phyloP scores from a whole-genome alignment of 2,888 invertebrate species.

The Venustoraphidia nigricollis region DNA sequence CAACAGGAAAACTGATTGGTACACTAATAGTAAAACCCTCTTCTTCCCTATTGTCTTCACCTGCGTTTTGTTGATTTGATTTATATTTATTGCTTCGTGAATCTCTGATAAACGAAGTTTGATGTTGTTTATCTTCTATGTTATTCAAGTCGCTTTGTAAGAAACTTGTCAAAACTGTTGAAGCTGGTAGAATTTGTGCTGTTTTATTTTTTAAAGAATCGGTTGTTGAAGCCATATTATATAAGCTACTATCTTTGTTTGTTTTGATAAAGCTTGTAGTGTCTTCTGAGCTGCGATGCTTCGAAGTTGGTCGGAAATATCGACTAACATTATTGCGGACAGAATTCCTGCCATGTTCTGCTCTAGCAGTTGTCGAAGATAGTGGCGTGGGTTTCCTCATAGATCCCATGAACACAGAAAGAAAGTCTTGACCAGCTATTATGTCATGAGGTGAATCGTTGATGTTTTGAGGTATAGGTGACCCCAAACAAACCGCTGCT shows the following conservation, averaged over 20 bases:
- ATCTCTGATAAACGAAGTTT: slow-evolving; percentile 1
- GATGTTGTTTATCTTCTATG: slow-evolving; percentile 1
- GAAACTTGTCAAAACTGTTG: too few species aligned
- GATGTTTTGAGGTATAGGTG: not conserved
- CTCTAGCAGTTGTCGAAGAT: not conserved
- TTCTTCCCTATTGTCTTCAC: not conserved
- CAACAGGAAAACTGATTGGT: not conserved
- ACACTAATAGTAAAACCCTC: not conserved
- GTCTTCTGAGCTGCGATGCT: too few species aligned
- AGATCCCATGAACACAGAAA: slow-evolving; percentile 26
- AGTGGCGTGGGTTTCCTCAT: too few species aligned
- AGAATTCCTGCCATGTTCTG: not conserved
- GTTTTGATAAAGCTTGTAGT: too few species aligned
- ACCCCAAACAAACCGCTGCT: not conserved
- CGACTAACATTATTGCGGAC: too few species aligned
- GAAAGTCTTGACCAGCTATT: slow-evolving; percentile 29
- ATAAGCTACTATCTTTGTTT: too few species aligned
- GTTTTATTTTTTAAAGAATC: too few species aligned
- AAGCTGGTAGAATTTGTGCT: too few species aligned
- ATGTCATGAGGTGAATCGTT: slow-evolving; percentile 24
- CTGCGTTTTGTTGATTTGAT: not conserved
- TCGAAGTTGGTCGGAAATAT: too few species aligned
- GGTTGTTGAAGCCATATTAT: too few species aligned
- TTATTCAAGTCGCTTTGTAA: not conserved
- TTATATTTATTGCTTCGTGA: slow-evolving; percentile 2